Base-by-base conservation (phyloP, 2,888 invertebrate species). In the Limenitis camilla region DNA sequence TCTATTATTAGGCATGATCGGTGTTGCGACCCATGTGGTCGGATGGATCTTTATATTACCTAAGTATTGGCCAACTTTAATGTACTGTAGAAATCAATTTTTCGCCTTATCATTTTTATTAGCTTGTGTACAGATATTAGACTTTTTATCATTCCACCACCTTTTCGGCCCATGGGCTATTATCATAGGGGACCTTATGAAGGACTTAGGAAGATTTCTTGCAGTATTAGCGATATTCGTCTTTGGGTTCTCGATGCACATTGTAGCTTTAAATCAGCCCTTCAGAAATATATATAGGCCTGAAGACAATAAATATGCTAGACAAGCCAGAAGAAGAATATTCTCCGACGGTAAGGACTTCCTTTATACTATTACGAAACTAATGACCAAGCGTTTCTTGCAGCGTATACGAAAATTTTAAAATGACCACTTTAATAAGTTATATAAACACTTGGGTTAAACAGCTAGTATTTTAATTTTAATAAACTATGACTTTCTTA, bases 151-250 rank as follows among this genome's bases (percentile, higher is more conserved):
- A 28, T 99, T 99, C 78, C 99, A 99, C 81, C 97, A 99, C 83
- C 90, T 99, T 19, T 99, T 99, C 76, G 99, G 99, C 42, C 99
- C 99, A 0, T 99, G 99, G 99, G 99, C 99, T 32, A 99, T 99
- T 74, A 99, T 99, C 77, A 99, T 99, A 71, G 96, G 98, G 27
- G 95, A 96, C 79, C 88, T 96, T 51, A 93, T 96, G 91, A 96
- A 96, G 78, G 97, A 98, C 80, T 89, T 98, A 64, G 96, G 96
- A n/a, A 90, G 97, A 72, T 99, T 99, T 81, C 90, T 99, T 59
- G 98, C 99, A 42, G 99, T 99, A 28, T 87, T 99, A 72, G 94
- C 96, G 32, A 97, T 99, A 78, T 99, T 99, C 85, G 96, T 99
- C 65, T 94, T 98, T 68, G 99, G 99, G 55, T 99, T 99, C 83